Evolutionary conservation across 2,113 vertebrate species (phyloP), one percentile per base, ranked within the genome.

Genomic region (Tragelaphus imberbis): DNA sequence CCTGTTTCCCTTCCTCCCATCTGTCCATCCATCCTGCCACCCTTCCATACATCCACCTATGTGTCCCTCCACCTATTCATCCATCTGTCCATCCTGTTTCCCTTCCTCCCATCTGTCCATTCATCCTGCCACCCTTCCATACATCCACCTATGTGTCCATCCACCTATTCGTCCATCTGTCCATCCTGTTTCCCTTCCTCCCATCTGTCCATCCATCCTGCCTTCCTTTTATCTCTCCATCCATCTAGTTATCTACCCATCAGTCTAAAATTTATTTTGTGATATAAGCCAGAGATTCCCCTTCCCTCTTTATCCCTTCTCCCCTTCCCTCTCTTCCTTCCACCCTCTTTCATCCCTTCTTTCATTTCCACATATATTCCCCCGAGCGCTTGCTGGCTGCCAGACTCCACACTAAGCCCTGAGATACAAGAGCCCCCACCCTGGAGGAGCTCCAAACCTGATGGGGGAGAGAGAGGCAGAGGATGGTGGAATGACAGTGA

Each of bases 131-230:
- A 28, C 23, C 28, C 8, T 7, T 61, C 71, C 28, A 30, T 30
- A 63, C 28, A 30, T 63, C 59, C 59, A 1, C 14, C 59, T 14
- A 3, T 14, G 3, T 40, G 19, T 53, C 33, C 33, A 19, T 65
- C 63, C 7, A 7, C 63, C 63, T 65, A 19, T 65, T 65, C 63
- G 33, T 17, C 61, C 7, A 7, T 23, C 84, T 15, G 2, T 16
- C 5, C 51, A 13, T 1, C 28, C 27, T 2, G 8, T 58, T 6
- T 2, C 4, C 25, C 13, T 40, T 3, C 7, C 23, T 17, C 65
- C 9, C 28, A 17, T 8, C 51, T 11, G 55, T 68, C n/a, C n/a
- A 49, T 56, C 25, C 75, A 17, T 23, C 30, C 16, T 51, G 28
- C 4, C 13, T n/a, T 33, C 27, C 4, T 9, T 47, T 53, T 2